Evolutionary conservation across 2,113 vertebrate genomes (phyloP).

Genomic region (Sphyrna mokarran): DNA sequence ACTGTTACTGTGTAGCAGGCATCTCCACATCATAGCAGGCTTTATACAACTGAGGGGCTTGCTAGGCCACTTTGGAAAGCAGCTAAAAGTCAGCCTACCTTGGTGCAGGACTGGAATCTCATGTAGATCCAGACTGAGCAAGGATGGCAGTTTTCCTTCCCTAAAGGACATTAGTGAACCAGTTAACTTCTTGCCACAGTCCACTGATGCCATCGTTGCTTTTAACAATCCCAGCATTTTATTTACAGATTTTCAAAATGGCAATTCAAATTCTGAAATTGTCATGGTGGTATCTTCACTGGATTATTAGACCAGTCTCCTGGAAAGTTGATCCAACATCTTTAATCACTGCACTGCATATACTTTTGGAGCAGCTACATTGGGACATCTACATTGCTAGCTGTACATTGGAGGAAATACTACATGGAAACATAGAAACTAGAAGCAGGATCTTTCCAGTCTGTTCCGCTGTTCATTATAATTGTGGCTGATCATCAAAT

Average conservation of each 20-base stretch:
- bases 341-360: neutral
- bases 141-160: too few relatives aligned
- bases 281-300: neutral
- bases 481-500: too few relatives aligned
- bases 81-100: neutral
- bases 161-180: too few relatives aligned
- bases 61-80: neutral
- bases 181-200: neutral
- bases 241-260: neutral
- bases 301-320: neutral
- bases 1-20: neutral
- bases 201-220: neutral
- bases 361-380: neutral
- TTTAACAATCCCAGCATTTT: neutral
- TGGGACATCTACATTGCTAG: neutral
- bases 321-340: neutral
- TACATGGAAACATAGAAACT: too few relatives aligned
- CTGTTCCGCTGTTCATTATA: too few relatives aligned
- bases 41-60: neutral
- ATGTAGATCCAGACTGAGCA: too few relatives aligned
- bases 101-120: too few relatives aligned
- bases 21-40: neutral
- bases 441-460: too few relatives aligned
- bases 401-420: neutral
- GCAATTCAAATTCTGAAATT: neutral